Evolutionary conservation across 2,888 invertebrate genomes (phyloP), one percentile per base, ranked within the genome.

Genomic region (Heliconius ismenius): DNA sequence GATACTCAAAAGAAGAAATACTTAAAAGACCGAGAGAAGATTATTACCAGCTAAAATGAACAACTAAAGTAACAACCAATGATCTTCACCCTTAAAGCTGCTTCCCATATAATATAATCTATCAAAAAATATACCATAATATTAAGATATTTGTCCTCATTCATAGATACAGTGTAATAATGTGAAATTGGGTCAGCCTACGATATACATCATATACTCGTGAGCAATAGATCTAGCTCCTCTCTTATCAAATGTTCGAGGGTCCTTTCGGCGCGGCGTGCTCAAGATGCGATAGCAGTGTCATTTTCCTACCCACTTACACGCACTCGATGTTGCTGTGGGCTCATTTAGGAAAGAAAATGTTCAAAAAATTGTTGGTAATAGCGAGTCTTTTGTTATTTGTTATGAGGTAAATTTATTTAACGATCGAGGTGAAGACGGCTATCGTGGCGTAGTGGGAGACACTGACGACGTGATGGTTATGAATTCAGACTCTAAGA

Each of bases 271-370:
- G 54, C 32, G 73, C 63, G 73, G 62, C 79, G 77, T 77, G 77
- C 70, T 79, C 49, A 63, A 79, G 79, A 64, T 75, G 60, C 75
- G 77, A 75, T 77, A 77, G 69, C 72, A 43, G 73, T 75, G 77
- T 79, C 79, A 75, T 73, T 77, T 79, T 67, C 75, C 69, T 74
- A 76, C 73, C 78, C 76, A 79, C 77, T 77, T 72, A 70, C 63
- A 64, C 49, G 49, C 70, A 43, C 70, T 74, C 58, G 24, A 54
- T 68, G 65, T 18, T 67, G 32, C 15, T 32, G 24, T 32, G 32
- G n/a, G 36, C 39, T 68, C 60, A 75, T 60, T 68, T 63, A 3
- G 1, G 26, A 28, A 73, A 73, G 62, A 73, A 24, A 21, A n/a
- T 26, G 9, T 7, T 49, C 7, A 21, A 49, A 49, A 49, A 49